A percentile compares a stretch with the other conserved stretches of the same genome.
phyloP scores from a whole-genome alignment of 53 echinoderm and acorn worm genomes.

The Holothuria scabra region DNA sequence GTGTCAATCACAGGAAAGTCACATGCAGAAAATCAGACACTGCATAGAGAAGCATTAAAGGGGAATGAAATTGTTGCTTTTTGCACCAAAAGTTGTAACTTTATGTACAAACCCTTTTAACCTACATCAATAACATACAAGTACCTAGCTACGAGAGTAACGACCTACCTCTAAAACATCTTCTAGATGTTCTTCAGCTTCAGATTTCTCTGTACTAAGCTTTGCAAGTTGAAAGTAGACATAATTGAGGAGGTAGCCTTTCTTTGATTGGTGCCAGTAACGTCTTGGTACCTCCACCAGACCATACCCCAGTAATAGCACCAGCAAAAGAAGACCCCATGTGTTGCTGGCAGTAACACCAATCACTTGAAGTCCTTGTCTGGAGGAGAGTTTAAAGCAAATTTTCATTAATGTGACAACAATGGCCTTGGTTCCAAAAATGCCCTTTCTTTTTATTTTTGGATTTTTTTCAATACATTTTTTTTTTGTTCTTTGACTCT shows the following conservation, averaged over 20 bases:
- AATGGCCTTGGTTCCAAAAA: too few species aligned
- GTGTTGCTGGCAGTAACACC: constrained; percentile 99
- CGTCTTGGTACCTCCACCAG: constrained; percentile 97
- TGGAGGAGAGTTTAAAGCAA: constrained; percentile 8
- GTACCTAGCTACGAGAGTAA: background rate
- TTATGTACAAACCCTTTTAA: background rate
- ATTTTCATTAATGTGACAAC: too few species aligned
- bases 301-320: constrained; percentile 93
- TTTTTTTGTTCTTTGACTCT: too few species aligned
- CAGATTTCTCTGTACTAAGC: constrained; percentile 95
- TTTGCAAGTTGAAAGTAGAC: constrained; percentile 95
- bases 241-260: constrained; percentile 79
- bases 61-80: too few species aligned
- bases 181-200: constrained; percentile 94
- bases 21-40: too few species aligned
- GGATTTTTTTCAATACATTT: too few species aligned
- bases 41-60: too few species aligned
- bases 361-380: constrained; percentile 88
- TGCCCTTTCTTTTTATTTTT: too few species aligned
- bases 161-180: constrained; percentile 85
- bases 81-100: too few species aligned
- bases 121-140: background rate
- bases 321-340: constrained; percentile 94
- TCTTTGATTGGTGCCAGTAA: constrained; percentile 84
- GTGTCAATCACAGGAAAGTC: too few species aligned